These are phyloP conservation scores for Artibeus jamaicensis DNA, from an alignment of 2,797 vertebrate species.

Conservation along the genomic window DNA sequence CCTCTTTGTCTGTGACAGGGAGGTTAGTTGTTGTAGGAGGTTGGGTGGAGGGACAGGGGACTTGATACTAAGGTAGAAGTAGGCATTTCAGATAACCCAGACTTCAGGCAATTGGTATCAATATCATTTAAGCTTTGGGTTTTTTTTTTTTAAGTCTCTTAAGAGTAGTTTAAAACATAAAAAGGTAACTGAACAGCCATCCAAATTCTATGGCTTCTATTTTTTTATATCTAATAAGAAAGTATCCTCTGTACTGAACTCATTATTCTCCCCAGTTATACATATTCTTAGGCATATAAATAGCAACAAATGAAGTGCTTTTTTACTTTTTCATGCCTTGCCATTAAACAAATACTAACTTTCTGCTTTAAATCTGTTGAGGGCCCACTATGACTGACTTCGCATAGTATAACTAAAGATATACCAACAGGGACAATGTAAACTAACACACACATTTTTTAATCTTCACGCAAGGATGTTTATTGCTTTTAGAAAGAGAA, in stretches of 20 bases:
- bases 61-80: not conserved
- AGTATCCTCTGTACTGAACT: not conserved
- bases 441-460: not conserved
- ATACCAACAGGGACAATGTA: not conserved
- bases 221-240: not conserved
- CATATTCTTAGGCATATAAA: constrained; percentile 20
- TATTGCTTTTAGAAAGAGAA: too few species aligned
- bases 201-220: constrained; percentile 6
- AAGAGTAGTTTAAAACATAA: constrained; percentile 45
- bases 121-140: not conserved
- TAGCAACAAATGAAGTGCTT: not conserved
- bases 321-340: constrained; percentile 29
- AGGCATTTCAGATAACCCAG: not conserved
- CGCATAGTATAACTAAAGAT: not conserved
- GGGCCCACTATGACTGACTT: not conserved
- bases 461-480: too few species aligned
- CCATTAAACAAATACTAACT: constrained; percentile 31
- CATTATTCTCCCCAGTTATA: not conserved
- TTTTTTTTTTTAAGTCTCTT: constrained; percentile 1
- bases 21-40: not conserved
- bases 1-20: constrained; percentile 10
- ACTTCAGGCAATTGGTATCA: not conserved
- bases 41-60: too few species aligned
- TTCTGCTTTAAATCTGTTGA: constrained; percentile 6
- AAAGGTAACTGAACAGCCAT: not conserved